Conservation (phyloP, 2,888 invertebrate species). For the Calameuta idolon region DNA sequence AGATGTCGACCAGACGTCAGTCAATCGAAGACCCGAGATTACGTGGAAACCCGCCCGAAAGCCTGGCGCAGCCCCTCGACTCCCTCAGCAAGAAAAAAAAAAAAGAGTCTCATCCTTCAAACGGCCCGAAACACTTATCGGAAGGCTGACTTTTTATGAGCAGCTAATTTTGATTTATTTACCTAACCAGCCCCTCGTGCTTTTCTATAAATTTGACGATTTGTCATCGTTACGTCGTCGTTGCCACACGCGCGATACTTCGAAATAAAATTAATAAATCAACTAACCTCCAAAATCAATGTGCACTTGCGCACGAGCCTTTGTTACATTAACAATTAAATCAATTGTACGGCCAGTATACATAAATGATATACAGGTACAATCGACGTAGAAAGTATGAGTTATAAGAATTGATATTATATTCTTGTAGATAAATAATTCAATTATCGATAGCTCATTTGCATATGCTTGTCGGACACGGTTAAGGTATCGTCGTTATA, state of each 20-base stretch:
- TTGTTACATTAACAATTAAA: too few relatives aligned
- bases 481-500: not conserved
- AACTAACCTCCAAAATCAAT: not conserved
- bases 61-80: not conserved
- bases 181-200: not conserved
- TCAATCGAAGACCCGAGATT: slow-evolving; percentile 9
- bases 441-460: too few relatives aligned
- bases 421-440: too few relatives aligned
- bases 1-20: slow-evolving; percentile 30
- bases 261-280: not conserved
- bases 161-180: slow-evolving; percentile 20
- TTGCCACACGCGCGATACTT: not conserved
- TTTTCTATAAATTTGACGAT: not conserved
- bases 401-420: too few relatives aligned
- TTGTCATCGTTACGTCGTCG: not conserved
- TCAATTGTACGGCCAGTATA: too few relatives aligned
- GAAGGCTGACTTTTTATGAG: slow-evolving; percentile 12
- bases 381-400: too few relatives aligned
- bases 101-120: slow-evolving; percentile 2
- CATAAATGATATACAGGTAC: too few relatives aligned
- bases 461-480: not conserved
- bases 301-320: not conserved
- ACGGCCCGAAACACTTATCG: slow-evolving; percentile 17
- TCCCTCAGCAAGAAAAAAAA: too few relatives aligned
- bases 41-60: not conserved